These are phyloP conservation scores for Ctenoplectra terminalis DNA, from an alignment of 1,140 invertebrate species.

Conservation along the genomic window DNA sequence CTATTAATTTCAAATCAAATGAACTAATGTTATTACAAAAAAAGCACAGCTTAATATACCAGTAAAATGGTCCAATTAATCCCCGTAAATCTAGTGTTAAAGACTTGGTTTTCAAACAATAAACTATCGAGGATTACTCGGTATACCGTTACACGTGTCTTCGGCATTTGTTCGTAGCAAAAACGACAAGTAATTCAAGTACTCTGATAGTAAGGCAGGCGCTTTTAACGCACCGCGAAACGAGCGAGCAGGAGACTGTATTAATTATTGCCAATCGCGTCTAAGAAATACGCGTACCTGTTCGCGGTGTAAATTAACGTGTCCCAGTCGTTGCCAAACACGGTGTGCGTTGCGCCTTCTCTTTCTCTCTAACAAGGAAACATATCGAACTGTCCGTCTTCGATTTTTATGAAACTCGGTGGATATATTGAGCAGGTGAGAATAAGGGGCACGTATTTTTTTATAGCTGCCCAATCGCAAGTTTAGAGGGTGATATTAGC, in stretches of 20 bases:
- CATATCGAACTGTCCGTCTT: too few relatives aligned
- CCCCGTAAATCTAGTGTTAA: too few relatives aligned
- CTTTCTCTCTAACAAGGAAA: too few relatives aligned
- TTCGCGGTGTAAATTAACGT: slow-evolving; percentile 49
- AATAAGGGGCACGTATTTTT: too few relatives aligned
- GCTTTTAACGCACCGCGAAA: slow-evolving; percentile 15
- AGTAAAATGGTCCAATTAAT: too few relatives aligned
- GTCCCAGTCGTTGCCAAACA: slow-evolving; percentile 21
- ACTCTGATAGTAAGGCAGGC: neutral
- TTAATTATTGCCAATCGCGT: slow-evolving; percentile 52
- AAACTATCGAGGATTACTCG: neutral
- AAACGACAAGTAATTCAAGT: slow-evolving; percentile 6
- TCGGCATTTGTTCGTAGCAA: neutral
- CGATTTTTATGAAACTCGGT: too few relatives aligned
- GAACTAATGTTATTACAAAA: too few relatives aligned
- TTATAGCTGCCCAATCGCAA: too few relatives aligned
- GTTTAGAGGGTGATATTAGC: too few relatives aligned
- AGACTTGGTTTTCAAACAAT: neutral
- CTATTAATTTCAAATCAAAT: too few relatives aligned
- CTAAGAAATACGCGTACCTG: slow-evolving; percentile 33
- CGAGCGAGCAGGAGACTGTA: slow-evolving; percentile 32
- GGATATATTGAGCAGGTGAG: too few relatives aligned
- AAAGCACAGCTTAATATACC: too few relatives aligned
- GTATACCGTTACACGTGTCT: neutral
- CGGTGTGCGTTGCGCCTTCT: slow-evolving; percentile 4